phyloP scores from a whole-genome alignment of 2,797 vertebrate species.

The Rhinichthys osculus region DNA sequence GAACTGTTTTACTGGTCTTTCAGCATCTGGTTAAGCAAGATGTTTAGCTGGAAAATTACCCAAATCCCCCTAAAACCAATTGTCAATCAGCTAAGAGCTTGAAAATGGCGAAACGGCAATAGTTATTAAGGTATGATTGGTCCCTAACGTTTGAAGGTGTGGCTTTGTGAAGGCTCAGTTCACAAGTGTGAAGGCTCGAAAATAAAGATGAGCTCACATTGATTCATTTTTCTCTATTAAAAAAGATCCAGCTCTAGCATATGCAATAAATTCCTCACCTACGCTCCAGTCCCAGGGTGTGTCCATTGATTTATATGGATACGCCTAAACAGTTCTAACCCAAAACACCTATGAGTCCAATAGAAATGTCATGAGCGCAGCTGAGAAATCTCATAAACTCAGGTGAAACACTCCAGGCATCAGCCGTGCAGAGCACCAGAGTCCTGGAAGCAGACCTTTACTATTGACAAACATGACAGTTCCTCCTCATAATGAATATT shows the following conservation, averaged over 20 bases:
- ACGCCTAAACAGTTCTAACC: slow-evolving; percentile 62
- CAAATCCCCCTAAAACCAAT: neutral
- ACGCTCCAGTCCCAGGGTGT: slow-evolving; percentile 58
- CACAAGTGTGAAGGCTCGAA: slow-evolving; percentile 21
- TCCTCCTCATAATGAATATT: slow-evolving; percentile 17
- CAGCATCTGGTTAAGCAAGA: neutral
- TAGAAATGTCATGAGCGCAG: slow-evolving; percentile 63
- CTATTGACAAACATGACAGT: slow-evolving; percentile 31
- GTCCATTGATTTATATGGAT: slow-evolving; percentile 35
- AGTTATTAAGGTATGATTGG: neutral
- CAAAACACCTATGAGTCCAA: slow-evolving; percentile 63
- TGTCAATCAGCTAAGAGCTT: neutral
- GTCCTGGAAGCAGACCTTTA: slow-evolving; percentile 35
- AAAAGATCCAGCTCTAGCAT: slow-evolving; percentile 51
- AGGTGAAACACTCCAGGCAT: slow-evolving; percentile 77
- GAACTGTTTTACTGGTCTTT: neutral
- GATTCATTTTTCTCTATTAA: slow-evolving; percentile 27
- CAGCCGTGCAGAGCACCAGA: slow-evolving; percentile 54
- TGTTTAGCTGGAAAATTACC: neutral
- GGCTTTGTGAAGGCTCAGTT: neutral
- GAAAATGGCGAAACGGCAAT: neutral
- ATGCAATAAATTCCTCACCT: slow-evolving; percentile 54
- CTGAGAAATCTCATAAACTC: slow-evolving; percentile 74
- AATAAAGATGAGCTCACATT: slow-evolving; percentile 4
- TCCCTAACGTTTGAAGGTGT: neutral